Evolutionary conservation across 1,140 invertebrate genomes (phyloP).

Genomic region (Nautilus pompilius): DNA sequence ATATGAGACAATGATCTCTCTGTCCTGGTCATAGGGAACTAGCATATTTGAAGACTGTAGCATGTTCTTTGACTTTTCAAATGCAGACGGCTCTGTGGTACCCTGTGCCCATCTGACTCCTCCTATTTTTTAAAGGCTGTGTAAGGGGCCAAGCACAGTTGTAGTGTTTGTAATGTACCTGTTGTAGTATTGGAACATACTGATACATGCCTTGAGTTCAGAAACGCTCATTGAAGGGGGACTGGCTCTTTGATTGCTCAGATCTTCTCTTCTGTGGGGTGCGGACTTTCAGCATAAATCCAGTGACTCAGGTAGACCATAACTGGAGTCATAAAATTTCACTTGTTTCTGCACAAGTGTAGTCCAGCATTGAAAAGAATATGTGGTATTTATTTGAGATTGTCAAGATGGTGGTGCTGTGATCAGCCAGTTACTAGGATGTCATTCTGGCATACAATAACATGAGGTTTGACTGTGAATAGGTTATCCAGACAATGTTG

Average conservation of each 20-base stretch:
- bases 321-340: slow-evolving; percentile 12
- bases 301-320: slow-evolving; percentile 17
- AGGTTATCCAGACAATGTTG: slow-evolving; percentile 27
- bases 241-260: slow-evolving; percentile 19
- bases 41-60: no score
- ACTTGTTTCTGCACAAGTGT: slow-evolving; percentile 12
- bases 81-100: slow-evolving; percentile 12
- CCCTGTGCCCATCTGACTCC: slow-evolving; percentile 13
- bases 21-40: no score
- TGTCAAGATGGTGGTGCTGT: slow-evolving; percentile 11
- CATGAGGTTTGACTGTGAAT: neutral
- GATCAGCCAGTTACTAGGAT: slow-evolving; percentile 14
- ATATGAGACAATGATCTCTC: slow-evolving; percentile 46
- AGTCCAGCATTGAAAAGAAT: no score
- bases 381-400: slow-evolving; percentile 13
- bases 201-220: slow-evolving; percentile 17
- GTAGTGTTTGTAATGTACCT: slow-evolving; percentile 20
- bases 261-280: slow-evolving; percentile 17
- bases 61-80: slow-evolving; percentile 12
- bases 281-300: slow-evolving; percentile 11
- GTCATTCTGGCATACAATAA: slow-evolving; percentile 8
- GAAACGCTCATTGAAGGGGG: slow-evolving; percentile 12
- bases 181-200: slow-evolving; percentile 21
- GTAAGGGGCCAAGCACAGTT: slow-evolving; percentile 8
- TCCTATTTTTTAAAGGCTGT: slow-evolving; percentile 16